phyloP scores from a whole-genome alignment of 2,797 vertebrate species.

The Bovichtus diacanthus region DNA sequence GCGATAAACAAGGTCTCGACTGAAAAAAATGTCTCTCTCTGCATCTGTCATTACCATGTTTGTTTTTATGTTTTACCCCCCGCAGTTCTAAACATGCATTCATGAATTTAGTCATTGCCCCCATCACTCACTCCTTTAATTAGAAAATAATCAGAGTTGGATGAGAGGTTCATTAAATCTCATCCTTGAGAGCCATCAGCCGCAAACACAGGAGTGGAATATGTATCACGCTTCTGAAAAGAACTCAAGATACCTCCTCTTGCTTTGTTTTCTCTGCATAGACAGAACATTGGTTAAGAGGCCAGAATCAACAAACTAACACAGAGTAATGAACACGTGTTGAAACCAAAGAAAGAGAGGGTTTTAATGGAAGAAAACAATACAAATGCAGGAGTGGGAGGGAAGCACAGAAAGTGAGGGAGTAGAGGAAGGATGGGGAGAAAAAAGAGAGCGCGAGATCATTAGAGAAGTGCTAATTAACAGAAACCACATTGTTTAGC shows the following conservation, averaged over 20 bases:
- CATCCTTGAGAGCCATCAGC: conserved; percentile 74
- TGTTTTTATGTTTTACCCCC: conserved; percentile 52
- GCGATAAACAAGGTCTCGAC: conserved; percentile 39
- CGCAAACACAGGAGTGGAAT: conserved; percentile 65
- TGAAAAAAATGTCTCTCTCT: conserved; percentile 48
- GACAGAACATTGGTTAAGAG: conserved; percentile 29
- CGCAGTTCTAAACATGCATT: conserved; percentile 68
- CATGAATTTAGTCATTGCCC: conserved; percentile 65
- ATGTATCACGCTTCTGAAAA: conserved; percentile 72
- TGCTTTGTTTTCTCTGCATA: conserved; percentile 41
- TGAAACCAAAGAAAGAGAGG: conserved; percentile 27
- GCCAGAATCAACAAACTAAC: conserved; percentile 27
- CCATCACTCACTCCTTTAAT: conserved; percentile 79
- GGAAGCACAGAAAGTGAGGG: conserved; percentile 24
- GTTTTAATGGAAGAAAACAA: conserved; percentile 46
- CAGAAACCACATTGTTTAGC: conserved; percentile 75
- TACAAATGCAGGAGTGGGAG: conserved; percentile 33
- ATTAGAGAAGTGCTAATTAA: conserved; percentile 79
- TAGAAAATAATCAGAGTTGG: conserved; percentile 81
- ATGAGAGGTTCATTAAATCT: conserved; percentile 82
- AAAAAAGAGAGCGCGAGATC: conserved; percentile 55
- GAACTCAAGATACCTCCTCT: conserved; percentile 55
- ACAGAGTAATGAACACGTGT: conserved; percentile 26
- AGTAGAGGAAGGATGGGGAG: neutral
- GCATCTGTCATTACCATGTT: conserved; percentile 47